Percentiles rank a stretch among this genome's conserved stretches.
Conservation (phyloP, 2,888 invertebrate genomes). For the Arrhopalites spinosus region DNA sequence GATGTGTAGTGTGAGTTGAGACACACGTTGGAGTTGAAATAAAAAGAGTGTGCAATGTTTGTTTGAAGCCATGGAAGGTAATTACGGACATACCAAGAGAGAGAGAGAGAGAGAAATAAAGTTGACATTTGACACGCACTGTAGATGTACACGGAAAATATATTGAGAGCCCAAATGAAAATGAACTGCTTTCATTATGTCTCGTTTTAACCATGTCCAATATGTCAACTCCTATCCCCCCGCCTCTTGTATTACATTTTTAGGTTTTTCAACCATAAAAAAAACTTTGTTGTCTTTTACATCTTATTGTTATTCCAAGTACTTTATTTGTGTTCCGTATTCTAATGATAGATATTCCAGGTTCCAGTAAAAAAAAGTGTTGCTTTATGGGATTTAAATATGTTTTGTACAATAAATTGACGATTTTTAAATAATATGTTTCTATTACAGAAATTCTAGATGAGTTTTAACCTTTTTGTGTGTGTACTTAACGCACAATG, state of each 20-base stretch:
- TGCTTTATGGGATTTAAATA: too few species aligned
- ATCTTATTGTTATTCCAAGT: background rate
- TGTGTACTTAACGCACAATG: background rate
- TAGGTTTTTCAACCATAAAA: too few species aligned
- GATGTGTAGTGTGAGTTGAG: background rate
- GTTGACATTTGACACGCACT: slow-evolving; percentile 18
- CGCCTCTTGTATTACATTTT: background rate
- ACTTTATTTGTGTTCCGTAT: too few species aligned
- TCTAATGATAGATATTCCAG: too few species aligned
- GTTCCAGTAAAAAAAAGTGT: too few species aligned
- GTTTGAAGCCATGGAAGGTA: background rate
- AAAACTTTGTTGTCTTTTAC: background rate
- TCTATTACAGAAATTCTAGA: too few species aligned
- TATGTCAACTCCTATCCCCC: background rate
- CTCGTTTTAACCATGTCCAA: background rate
- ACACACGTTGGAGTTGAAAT: background rate
- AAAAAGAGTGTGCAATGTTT: slow-evolving; percentile 13
- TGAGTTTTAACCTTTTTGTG: too few species aligned
- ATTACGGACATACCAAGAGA: slow-evolving; percentile 15
- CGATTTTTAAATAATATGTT: too few species aligned
- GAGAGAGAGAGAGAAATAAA: slow-evolving; percentile 10
- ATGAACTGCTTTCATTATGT: slow-evolving; percentile 13
- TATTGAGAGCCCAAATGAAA: slow-evolving; percentile 17
- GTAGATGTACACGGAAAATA: background rate
- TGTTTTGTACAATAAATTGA: too few species aligned